Evolutionary conservation across 2,888 invertebrate genomes (phyloP).

Genomic region (Tryphoninae sp.): DNA sequence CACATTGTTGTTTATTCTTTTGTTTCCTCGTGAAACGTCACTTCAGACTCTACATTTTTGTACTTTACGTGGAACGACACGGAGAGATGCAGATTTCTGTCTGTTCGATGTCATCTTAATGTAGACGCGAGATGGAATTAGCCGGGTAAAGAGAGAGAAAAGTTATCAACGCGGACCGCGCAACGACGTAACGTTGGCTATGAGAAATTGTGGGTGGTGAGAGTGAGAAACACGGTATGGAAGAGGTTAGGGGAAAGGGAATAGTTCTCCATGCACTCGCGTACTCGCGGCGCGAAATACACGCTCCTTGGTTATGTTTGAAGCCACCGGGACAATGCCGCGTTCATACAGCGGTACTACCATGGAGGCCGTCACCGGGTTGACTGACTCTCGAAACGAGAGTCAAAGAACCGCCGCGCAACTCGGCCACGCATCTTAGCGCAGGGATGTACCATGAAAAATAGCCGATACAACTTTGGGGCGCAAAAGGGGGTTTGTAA

Average conservation of each 20-base stretch:
- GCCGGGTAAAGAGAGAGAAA: background rate
- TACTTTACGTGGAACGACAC: constrained; percentile 7
- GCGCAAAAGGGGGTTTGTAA: too few species aligned
- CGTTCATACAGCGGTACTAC: constrained; percentile 63
- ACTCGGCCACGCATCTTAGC: constrained; percentile 73
- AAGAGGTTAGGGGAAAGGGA: background rate
- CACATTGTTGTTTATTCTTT: constrained; percentile 30
- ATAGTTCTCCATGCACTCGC: constrained; percentile 41
- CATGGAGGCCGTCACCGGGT: constrained; percentile 78
- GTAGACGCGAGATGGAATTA: background rate
- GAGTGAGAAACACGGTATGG: too few species aligned
- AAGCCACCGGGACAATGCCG: constrained; percentile 48
- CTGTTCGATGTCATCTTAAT: background rate
- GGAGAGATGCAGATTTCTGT: background rate
- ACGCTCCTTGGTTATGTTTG: constrained; percentile 36
- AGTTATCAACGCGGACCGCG: too few species aligned
- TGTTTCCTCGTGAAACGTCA: constrained; percentile 25
- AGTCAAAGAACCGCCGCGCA: constrained; percentile 78
- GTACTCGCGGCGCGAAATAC: constrained; percentile 49
- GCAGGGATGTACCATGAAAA: constrained; percentile 67
- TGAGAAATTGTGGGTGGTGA: too few species aligned
- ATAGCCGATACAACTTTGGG: background rate
- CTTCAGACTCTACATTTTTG: constrained; percentile 17
- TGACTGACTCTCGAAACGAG: constrained; percentile 78
- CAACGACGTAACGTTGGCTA: too few species aligned